Base-by-base conservation (phyloP, 1,140 invertebrate species). In the Apis dorsata region DNA sequence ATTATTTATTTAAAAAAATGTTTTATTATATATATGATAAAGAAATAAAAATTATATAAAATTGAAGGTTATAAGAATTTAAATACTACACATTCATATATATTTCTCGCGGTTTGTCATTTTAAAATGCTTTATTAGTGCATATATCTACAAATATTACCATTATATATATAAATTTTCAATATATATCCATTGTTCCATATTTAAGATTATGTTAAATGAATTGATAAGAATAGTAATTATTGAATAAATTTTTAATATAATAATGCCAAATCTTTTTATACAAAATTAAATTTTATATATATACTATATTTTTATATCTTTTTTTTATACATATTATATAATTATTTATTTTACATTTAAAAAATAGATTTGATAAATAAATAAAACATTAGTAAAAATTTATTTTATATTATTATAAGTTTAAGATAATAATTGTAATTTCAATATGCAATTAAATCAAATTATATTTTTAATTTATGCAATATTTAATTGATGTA, bases 41-140 rank as follows among this genome's bases (percentile, higher is more conserved):
- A 11, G 10, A 28, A 24, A 59, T 17, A 28, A 15, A 12, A 66
- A 34, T 12, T 65, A 10, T 17, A 63, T 0, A 10, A 51, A 59
- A 44, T 49, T 1, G n/a, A 71, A 55, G 65, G 60, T 80, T 78
- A 21, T 24, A 51, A 51, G 17, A 19, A 81, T 34, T 57, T 51
- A 59, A 81, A 68, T 51, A 7, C 1, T 66, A 57, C 51, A 1
- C 24, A 28, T 28, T 44, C 57, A 17, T 10, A 59, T 17, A 66
- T 60, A 60, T 74, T 57, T 53, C 75, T 83, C 55, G 49, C 55
- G 57, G 28, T 15, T 77, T 53, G 17, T 70, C 13, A 9, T 13
- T 77, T 78, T 24, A 53, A 78, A 68, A 65, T 34, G 8, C 8
- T 59, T 81, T 68, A 66, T 75, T 63, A 51, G 59, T 55, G 34